A percentile compares a stretch with the other conserved stretches of the same genome.
These are phyloP conservation scores for Sicus ferrugineus DNA, from an alignment of 2,888 invertebrate species.

Conservation along the genomic window DNA sequence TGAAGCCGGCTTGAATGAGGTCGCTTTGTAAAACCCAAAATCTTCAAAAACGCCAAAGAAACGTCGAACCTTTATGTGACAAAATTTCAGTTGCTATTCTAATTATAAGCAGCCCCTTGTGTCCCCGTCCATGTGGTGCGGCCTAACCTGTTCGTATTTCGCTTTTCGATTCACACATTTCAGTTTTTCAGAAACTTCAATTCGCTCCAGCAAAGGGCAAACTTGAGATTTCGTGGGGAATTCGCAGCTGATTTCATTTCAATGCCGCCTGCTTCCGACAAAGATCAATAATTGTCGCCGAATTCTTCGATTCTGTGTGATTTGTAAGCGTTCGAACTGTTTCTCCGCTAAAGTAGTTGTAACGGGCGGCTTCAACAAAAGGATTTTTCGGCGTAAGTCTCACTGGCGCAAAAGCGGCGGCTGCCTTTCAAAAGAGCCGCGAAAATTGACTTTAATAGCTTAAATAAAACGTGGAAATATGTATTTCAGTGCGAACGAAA, in stretches of 20 bases:
- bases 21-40: no score
- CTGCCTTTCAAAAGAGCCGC: conserved; percentile 27
- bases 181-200: not conserved
- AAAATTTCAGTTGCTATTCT: no score
- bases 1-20: no score
- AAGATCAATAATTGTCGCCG: conserved; percentile 34
- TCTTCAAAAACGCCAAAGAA: not conserved
- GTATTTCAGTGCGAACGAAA: not conserved
- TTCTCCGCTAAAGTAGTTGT: conserved; percentile 16
- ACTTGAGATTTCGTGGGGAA: conserved; percentile 8
- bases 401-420: not conserved
- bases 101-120: no score
- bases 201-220: not conserved
- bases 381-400: conserved; percentile 18
- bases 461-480: conserved; percentile 30
- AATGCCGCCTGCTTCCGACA: conserved; percentile 23
- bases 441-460: conserved; percentile 30
- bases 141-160: no score
- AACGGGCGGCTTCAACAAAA: conserved; percentile 27
- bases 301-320: conserved; percentile 33
- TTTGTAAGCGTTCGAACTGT: conserved; percentile 23
- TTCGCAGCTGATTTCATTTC: conserved; percentile 29
- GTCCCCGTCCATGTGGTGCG: not conserved
- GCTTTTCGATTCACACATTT: not conserved
- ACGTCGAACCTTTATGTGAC: not conserved